A percentile compares a stretch with the other conserved stretches of the same genome.
Evolutionary conservation across 2,888 invertebrate species (phyloP).

Genomic region (Cantharis rustica): DNA sequence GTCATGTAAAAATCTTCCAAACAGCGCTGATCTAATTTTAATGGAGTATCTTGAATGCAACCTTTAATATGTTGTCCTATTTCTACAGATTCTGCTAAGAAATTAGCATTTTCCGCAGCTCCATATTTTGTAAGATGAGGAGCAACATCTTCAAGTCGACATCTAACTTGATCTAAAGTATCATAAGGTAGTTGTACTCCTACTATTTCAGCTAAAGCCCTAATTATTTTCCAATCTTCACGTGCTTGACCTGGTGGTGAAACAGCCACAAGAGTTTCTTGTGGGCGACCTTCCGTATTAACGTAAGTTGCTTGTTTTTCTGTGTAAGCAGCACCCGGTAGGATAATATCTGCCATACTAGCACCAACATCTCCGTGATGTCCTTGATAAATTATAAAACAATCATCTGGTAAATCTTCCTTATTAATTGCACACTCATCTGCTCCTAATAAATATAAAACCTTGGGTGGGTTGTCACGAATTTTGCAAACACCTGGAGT

Average conservation of each 20-base stretch:
- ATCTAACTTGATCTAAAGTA: constrained; percentile 78
- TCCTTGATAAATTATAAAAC: constrained; percentile 89
- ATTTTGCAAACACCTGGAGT: constrained; percentile 70
- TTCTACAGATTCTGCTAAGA: constrained; percentile 78
- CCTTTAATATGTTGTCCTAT: constrained; percentile 64
- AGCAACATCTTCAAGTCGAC: constrained; percentile 81
- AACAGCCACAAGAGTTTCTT: constrained; percentile 86
- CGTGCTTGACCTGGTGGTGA: constrained; percentile 91
- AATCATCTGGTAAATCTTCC: constrained; percentile 78
- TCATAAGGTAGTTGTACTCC: constrained; percentile 77
- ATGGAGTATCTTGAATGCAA: constrained; percentile 52
- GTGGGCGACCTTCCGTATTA: constrained; percentile 96
- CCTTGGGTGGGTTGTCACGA: constrained; percentile 68
- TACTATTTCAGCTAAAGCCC: constrained; percentile 92
- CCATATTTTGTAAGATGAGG: constrained; percentile 90
- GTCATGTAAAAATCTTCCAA: constrained; percentile 95
- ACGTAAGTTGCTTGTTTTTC: constrained; percentile 98
- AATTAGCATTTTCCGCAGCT: constrained; percentile 82
- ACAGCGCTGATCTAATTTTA: constrained; percentile 76
- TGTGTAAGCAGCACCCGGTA: constrained; percentile 97
- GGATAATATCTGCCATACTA: constrained; percentile 85
- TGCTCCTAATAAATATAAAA: constrained; percentile 92
- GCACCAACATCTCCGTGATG: constrained; percentile 98
- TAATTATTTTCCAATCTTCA: constrained; percentile 98
- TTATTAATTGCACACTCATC: constrained; percentile 81